These are phyloP conservation scores for Ophioninae sp. DNA, from an alignment of 2,888 invertebrate genomes.

Conservation along the genomic window DNA sequence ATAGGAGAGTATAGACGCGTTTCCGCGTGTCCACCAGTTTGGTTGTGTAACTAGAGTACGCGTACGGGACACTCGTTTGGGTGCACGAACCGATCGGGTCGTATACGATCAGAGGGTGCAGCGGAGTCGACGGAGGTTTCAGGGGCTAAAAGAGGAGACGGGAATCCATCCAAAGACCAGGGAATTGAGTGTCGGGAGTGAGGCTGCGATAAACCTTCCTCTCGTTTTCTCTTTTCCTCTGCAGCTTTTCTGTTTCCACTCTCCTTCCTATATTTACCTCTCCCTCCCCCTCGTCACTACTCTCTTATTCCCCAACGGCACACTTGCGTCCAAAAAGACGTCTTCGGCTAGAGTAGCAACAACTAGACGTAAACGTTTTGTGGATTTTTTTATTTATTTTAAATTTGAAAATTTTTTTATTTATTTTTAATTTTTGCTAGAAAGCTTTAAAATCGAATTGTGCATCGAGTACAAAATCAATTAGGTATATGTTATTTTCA, in stretches of 20 bases:
- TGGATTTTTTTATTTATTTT: too few relatives aligned
- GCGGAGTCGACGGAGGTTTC: conserved; percentile 32
- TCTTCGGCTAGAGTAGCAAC: conserved; percentile 32
- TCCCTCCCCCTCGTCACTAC: conserved; percentile 32
- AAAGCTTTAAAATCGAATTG: too few relatives aligned
- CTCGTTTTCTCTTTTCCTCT: conserved; percentile 21
- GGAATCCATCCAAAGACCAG: conserved; percentile 32
- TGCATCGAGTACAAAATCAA: too few relatives aligned
- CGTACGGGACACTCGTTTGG: conserved; percentile 26
- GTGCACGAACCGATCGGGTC: conserved; percentile 43
- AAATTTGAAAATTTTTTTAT: too few relatives aligned
- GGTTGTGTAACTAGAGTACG: neutral
- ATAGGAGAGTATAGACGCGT: neutral
- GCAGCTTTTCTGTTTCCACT: too few relatives aligned
- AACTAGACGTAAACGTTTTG: conserved; percentile 20
- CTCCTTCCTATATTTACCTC: conserved; percentile 16
- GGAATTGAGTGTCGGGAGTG: conserved; percentile 34
- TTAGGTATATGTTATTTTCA: too few relatives aligned
- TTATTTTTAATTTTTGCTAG: too few relatives aligned
- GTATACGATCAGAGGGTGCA: conserved; percentile 46
- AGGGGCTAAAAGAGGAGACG: conserved; percentile 24
- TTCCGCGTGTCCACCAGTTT: too few relatives aligned
- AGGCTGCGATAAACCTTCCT: conserved; percentile 44
- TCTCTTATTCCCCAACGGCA: conserved; percentile 18
- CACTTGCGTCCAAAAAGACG: conserved; percentile 54